These are phyloP conservation scores for Coenonympha arcania DNA, from an alignment of 2,888 invertebrate species.

Conservation along the genomic window DNA sequence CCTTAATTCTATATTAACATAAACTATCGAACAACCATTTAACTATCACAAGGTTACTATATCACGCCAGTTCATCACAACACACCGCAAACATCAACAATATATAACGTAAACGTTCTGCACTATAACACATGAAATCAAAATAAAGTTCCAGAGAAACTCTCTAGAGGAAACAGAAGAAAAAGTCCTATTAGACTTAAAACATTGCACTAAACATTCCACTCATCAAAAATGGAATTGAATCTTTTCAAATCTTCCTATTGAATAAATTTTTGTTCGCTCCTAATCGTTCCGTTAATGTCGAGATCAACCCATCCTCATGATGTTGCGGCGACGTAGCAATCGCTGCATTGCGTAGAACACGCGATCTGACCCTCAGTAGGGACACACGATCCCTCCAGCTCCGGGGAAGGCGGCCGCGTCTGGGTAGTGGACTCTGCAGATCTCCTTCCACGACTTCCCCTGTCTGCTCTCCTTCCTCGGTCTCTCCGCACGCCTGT, in stretches of 20 bases:
- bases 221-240: neutral
- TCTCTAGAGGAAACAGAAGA: neutral
- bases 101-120: conserved; percentile 25
- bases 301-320: conserved; percentile 64
- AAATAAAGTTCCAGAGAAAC: conserved; percentile 1
- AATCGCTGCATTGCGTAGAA: conserved; percentile 71
- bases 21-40: conserved; percentile 37
- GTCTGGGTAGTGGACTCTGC: conserved; percentile 77
- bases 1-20: conserved; percentile 45
- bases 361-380: conserved; percentile 74
- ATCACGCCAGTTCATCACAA: conserved; percentile 40
- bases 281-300: conserved; percentile 3
- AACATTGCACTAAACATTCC: neutral
- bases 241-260: neutral
- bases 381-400: conserved; percentile 77
- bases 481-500: conserved; percentile 37
- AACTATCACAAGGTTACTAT: conserved; percentile 57
- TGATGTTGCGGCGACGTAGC: conserved; percentile 67
- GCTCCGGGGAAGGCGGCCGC: conserved; percentile 68
- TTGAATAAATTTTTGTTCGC: conserved; percentile 4
- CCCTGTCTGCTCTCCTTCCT: no score
- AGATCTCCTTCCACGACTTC: conserved; percentile 80
- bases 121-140: conserved; percentile 25
- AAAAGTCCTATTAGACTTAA: neutral
- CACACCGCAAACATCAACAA: conserved; percentile 29